A percentile compares a stretch with the other conserved stretches of the same genome.
Conservation (phyloP, 1,140 invertebrate species). For the Drosophila nasuta region DNA sequence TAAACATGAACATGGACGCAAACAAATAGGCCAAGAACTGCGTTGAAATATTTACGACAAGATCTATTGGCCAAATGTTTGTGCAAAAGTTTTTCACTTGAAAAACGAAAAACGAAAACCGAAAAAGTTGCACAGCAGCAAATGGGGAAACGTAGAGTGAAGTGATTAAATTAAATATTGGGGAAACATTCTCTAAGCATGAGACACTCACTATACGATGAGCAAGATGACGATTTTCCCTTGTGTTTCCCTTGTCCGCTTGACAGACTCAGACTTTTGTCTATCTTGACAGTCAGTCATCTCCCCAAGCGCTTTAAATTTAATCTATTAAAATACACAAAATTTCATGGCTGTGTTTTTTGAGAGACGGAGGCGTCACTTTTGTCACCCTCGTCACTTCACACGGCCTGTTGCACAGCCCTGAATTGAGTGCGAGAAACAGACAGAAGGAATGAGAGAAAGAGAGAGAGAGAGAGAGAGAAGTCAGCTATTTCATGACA, state of each 20-base stretch:
- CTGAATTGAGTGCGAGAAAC: slow-evolving; percentile 7
- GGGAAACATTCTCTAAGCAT: slow-evolving; percentile 51
- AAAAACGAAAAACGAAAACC: background rate
- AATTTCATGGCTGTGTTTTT: slow-evolving; percentile 36
- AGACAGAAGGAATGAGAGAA: too few species aligned
- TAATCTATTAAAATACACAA: slow-evolving; percentile 73
- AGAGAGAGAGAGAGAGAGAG: background rate
- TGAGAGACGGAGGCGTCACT: slow-evolving; percentile 23
- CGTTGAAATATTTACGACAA: slow-evolving; percentile 54
- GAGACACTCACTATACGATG: slow-evolving; percentile 32
- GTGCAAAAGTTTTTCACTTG: slow-evolving; percentile 32
- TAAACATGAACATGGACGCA: slow-evolving; percentile 48
- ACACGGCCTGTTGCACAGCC: slow-evolving; percentile 62
- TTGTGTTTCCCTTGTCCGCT: slow-evolving; percentile 43
- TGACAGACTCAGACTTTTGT: slow-evolving; percentile 46
- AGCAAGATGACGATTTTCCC: slow-evolving; percentile 5
- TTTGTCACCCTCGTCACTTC: slow-evolving; percentile 70
- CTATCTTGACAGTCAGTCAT: slow-evolving; percentile 28
- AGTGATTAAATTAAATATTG: slow-evolving; percentile 68
- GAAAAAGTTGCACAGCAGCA: slow-evolving; percentile 18
- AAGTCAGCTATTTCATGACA: slow-evolving; percentile 26
- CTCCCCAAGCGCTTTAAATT: slow-evolving; percentile 51
- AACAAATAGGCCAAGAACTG: slow-evolving; percentile 42
- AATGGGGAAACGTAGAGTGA: slow-evolving; percentile 21
- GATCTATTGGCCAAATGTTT: slow-evolving; percentile 45